phyloP scores from a whole-genome alignment of 2,888 invertebrate genomes.

The Neuroscelio doddi region DNA sequence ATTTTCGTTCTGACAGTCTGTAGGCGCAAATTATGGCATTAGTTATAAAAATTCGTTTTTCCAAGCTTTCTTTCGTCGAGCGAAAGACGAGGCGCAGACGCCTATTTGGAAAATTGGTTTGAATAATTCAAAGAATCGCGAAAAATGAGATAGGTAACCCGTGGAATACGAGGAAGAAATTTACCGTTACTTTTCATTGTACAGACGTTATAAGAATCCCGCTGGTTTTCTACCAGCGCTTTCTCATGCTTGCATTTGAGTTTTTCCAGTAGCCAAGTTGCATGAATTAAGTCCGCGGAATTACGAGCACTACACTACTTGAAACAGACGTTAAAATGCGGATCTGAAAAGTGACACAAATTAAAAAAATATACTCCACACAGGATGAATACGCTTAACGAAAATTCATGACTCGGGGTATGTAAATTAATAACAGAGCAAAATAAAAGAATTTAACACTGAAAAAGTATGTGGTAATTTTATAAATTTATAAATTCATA shows the following conservation, averaged over 20 bases:
- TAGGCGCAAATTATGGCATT: too few relatives aligned
- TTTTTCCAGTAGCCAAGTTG: neutral
- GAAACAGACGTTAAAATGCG: neutral
- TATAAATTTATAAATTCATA: too few relatives aligned
- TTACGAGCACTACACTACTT: neutral
- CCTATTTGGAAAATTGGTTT: constrained; percentile 34
- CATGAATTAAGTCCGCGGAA: constrained; percentile 5
- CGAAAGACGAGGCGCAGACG: constrained; percentile 27
- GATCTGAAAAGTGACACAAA: neutral
- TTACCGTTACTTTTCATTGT: constrained; percentile 33
- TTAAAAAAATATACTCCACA: neutral
- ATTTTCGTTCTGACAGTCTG: too few relatives aligned
- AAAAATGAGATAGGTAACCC: constrained; percentile 18
- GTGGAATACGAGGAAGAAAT: constrained; percentile 25
- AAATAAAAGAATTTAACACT: too few relatives aligned
- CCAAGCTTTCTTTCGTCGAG: constrained; percentile 24
- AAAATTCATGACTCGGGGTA: neutral
- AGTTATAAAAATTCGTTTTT: constrained; percentile 25
- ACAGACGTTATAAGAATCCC: constrained; percentile 17
- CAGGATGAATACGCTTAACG: neutral
- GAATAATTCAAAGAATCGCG: constrained; percentile 36
- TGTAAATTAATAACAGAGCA: neutral
- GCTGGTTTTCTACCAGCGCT: neutral
- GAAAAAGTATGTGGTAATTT: too few relatives aligned
- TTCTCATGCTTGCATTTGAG: neutral